phyloP scores from a whole-genome alignment of 2,888 invertebrate species.

The Acrobasis repandana region DNA sequence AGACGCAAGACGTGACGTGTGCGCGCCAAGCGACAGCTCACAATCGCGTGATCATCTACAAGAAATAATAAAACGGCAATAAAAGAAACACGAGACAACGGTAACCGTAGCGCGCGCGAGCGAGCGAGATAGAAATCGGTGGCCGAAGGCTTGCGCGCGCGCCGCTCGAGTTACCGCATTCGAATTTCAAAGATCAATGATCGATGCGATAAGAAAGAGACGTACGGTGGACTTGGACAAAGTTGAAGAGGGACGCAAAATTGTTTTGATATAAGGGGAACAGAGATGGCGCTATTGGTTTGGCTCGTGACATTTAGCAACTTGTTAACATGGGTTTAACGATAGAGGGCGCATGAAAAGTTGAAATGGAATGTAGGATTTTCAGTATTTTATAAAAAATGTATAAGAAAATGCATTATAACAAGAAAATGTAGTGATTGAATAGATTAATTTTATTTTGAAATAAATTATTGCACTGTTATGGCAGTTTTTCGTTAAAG shows the following conservation, averaged over 20 bases:
- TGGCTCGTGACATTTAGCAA: constrained; percentile 44
- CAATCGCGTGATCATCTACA: constrained; percentile 83
- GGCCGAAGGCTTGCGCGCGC: constrained; percentile 72
- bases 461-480: too few relatives aligned
- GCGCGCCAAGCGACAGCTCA: constrained; percentile 81
- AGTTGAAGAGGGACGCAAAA: constrained; percentile 46
- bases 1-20: constrained; percentile 71
- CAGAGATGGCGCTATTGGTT: constrained; percentile 51
- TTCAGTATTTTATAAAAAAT: not conserved
- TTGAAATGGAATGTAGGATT: not conserved
- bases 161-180: constrained; percentile 77
- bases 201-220: constrained; percentile 76
- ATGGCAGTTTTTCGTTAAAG: too few relatives aligned
- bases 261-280: constrained; percentile 35
- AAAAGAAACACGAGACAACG: constrained; percentile 80
- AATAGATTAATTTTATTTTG: too few relatives aligned
- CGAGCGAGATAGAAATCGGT: constrained; percentile 64
- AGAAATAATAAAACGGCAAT: constrained; percentile 83
- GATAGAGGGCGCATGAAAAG: constrained; percentile 59
- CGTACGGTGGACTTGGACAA: constrained; percentile 58
- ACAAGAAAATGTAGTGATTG: not conserved
- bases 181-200: constrained; percentile 82
- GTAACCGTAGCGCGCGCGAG: constrained; percentile 63
- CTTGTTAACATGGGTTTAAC: constrained; percentile 34
- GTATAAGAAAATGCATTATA: not conserved